Base-by-base conservation (phyloP, 92 coral and sea anemone genomes). In the Phenganax marumi region DNA sequence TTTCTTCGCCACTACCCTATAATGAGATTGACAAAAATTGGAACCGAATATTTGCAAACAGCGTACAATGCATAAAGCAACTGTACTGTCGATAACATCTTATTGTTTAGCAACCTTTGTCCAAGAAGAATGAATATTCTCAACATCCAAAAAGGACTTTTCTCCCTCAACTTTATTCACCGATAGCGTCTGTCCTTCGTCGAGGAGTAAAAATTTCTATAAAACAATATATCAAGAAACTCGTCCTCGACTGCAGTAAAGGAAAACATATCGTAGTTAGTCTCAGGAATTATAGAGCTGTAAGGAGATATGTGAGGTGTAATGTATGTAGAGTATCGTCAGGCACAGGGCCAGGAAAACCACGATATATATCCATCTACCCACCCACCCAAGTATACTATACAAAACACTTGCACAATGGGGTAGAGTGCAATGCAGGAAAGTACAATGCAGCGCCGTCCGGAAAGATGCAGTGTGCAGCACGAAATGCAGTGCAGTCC, bases 151-250 rank as follows among this genome's bases (percentile, higher is more conserved):
- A 53, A 91, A 77, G 26, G 75, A 47, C 22, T 86, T 82, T 26
- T 90, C 90, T 56, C 76, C 84, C 13, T 84, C 68, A 26, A 83
- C 77, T 83, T 85, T 82, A 49, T 57, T 63, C 55, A 62, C 63
- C 19, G 83, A 78, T 18, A 57, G 12, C 58, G 60, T 43, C 24
- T 60, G 75, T 58, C 90, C 77, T 58, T 91, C 92, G 17, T 82
- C 88, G 72, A 91, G 85, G 86, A 85, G 86, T 51, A 91, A 66
- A 68, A 91, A 91, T 63, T 76, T 89, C 97, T 91, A 57, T n/a
- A 84, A 5, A 43, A 24, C 13, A 12, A 71, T 33, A 68, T 7
- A 10, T 51, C 54, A 43, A 49, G 18, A 2, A 65, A 1, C 3
- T 65, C 13, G 22, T 12, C 8, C 63, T 19, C 17, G 21, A 56